Percentiles rank a stretch among this genome's conserved stretches.
Evolutionary conservation across 2,797 vertebrate species (phyloP).

Genomic region (Anguilla pacifica): DNA sequence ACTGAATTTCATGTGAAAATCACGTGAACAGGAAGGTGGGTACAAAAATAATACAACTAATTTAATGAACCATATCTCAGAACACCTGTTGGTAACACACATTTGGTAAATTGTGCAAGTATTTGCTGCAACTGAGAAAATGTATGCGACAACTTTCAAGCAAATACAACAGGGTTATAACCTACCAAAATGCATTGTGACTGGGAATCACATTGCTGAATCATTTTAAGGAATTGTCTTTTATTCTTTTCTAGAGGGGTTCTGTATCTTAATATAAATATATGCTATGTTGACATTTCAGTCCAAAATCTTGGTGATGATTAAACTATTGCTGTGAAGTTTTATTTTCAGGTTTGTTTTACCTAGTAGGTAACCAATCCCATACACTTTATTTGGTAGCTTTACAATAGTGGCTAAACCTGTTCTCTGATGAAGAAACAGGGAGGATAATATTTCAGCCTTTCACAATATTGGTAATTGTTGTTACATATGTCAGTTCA

Average conservation of each 20-base stretch:
- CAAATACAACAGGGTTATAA: not conserved
- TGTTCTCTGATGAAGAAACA: constrained; percentile 29
- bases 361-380: not conserved
- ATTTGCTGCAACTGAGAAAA: not conserved
- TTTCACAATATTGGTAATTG: constrained; percentile 8
- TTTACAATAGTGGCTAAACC: constrained; percentile 26
- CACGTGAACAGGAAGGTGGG: not conserved
- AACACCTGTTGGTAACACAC: not conserved
- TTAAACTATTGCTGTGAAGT: not conserved
- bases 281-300: not conserved
- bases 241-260: not conserved
- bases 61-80: not conserved
- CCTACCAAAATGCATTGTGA: not conserved
- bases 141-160: not conserved
- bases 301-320: not conserved
- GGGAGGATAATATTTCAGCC: not conserved
- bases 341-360: not conserved
- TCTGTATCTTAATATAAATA: not conserved
- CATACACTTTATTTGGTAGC: not conserved
- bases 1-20: not conserved
- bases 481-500: constrained; percentile 15
- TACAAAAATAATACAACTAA: not conserved
- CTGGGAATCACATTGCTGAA: not conserved
- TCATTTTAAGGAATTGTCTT: not conserved
- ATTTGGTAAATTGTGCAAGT: not conserved